Evolutionary conservation across 1,140 invertebrate species (phyloP).

Genomic region (Drosophila carrolli): DNA sequence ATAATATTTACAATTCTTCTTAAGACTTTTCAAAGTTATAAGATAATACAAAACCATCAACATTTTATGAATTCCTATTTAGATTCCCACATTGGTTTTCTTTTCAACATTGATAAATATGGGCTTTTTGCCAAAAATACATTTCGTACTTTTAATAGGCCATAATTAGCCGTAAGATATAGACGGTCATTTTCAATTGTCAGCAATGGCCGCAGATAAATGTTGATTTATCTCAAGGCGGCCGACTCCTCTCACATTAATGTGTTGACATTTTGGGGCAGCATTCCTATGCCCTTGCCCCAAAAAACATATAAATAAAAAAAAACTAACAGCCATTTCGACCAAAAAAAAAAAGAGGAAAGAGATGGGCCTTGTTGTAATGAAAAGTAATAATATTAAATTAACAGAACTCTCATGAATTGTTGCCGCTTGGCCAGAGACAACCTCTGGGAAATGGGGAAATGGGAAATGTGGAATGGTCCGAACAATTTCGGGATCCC

Average conservation of each 20-base stretch:
- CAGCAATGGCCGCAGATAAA: conserved; percentile 34
- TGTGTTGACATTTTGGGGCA: conserved; percentile 35
- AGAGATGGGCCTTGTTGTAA: conserved; percentile 52
- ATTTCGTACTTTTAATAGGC: conserved; percentile 27
- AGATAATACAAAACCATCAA: background rate
- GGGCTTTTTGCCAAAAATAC: conserved; percentile 12
- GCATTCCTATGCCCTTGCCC: conserved; percentile 25
- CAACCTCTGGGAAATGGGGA: conserved; percentile 30
- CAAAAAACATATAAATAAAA: conserved; percentile 23
- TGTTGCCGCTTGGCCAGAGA: conserved; percentile 49
- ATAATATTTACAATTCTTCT: too few species aligned
- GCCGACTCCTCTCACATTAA: conserved; percentile 23
- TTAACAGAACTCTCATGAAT: conserved; percentile 80
- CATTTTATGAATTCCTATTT: background rate
- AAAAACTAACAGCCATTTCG: conserved; percentile 42
- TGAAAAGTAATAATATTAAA: conserved; percentile 83
- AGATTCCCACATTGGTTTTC: background rate
- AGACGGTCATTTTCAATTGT: conserved; percentile 45
- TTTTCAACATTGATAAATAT: conserved; percentile 18
- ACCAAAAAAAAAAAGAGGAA: background rate
- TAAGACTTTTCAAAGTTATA: background rate
- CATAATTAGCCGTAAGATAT: conserved; percentile 31
- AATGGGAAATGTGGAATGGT: conserved; percentile 20
- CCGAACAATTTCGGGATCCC: conserved; percentile 20
- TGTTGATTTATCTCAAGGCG: conserved; percentile 36